Base-by-base conservation (phyloP, 2,888 invertebrate species). In the Chloromyia formosa region DNA sequence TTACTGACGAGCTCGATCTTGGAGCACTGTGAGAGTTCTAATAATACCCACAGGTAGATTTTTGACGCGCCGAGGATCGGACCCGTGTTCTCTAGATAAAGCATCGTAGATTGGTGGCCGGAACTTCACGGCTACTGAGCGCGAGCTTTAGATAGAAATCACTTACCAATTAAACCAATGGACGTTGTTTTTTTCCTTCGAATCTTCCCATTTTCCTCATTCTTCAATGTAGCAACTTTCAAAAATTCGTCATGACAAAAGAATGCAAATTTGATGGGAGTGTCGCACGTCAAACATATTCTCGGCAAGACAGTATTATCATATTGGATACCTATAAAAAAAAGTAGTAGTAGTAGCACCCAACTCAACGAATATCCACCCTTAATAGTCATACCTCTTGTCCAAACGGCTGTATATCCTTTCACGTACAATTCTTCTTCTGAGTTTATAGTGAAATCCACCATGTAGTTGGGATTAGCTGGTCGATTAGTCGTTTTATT, bases 391-490 rank as follows among this genome's bases (percentile, higher is more conserved):
- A n/a, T 81, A 88, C 89, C 91, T 87, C 88, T 88, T 10, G 90
- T 92, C 93, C 94, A 94, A 42, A 96, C 89, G 2, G 94, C 95
- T 18, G 94, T 93, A 81, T 93, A 90, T 1, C 93, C 94, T 80
- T 91, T 92, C 1, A 94, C 90, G 87, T 95, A 97, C 72, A 97
- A 86, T 83, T 97, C 97, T 82, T 96, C 96, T 84, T 96, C 96
- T 82, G 90, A 88, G 80, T 85, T 85, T 0, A 84, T 82, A 74
- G 82, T 80, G 45, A 80, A 83, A 74, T 84, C 83, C 22, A 80
- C 82, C 79, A 85, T 82, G 71, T 83, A 85, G 66, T 81, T 80
- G 0, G 78, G 74, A 53, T 69, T 76, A 74, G 79, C 9, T 60
- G 76, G 54, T 74, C 76, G 35, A 60, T 74, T 4, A 18, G 22